A percentile compares a stretch with the other conserved stretches of the same genome.
Evolutionary conservation across 2,113 vertebrate species (phyloP).

Genomic region (Plectropomus leopardus): DNA sequence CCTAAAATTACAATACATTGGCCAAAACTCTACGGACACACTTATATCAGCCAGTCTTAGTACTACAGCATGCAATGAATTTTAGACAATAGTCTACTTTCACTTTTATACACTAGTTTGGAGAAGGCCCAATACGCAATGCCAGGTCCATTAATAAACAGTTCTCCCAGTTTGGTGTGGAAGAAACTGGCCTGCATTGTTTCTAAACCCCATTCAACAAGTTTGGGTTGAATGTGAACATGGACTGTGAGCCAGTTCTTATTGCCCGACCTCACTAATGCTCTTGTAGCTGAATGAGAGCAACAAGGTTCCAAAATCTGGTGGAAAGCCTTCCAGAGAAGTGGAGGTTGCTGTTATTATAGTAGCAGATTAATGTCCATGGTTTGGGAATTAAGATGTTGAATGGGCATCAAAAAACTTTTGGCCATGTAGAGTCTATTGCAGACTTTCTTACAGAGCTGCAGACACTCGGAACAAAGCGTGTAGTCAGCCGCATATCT

Average conservation of each 20-base stretch:
- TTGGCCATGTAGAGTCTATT: not conserved
- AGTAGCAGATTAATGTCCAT: conserved; percentile 24
- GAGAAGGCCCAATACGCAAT: not conserved
- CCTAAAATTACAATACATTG: not conserved
- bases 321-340: conserved; percentile 1
- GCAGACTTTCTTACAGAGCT: not conserved
- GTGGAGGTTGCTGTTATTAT: not conserved
- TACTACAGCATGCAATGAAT: no score
- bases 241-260: not conserved
- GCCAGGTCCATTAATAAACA: not conserved
- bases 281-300: conserved; percentile 6
- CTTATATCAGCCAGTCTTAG: no score
- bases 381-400: conserved; percentile 2
- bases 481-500: conserved; percentile 3
- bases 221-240: conserved; percentile 21
- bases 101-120: no score
- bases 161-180: no score
- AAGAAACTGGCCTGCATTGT: not conserved
- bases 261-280: conserved; percentile 16
- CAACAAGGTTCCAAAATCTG: not conserved
- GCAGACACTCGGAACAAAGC: not conserved
- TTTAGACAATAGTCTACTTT: no score
- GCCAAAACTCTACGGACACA: no score
- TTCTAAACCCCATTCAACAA: conserved; percentile 9
- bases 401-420: not conserved